Evolutionary conservation across 2,888 invertebrate genomes (phyloP), one percentile per base, ranked within the genome.

Genomic region (Andricus curvator): DNA sequence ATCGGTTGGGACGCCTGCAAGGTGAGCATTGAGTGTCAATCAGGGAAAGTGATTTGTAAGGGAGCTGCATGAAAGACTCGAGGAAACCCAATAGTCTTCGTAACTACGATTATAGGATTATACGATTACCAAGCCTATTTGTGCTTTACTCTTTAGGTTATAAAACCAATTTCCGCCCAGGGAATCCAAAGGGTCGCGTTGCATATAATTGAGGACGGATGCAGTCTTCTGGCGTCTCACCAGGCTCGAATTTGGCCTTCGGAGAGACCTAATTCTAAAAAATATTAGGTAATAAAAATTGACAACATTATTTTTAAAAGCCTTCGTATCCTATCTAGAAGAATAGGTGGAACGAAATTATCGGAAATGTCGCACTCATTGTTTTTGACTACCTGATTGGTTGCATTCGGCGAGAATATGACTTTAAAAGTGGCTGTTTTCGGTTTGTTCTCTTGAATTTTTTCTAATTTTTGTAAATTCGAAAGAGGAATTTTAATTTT

Each of bases 31-130:
- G 90, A 91, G 88, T 90, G 92, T 92, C 92, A 91, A 92, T 92
- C 92, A 91, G 91, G 86, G 90, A 91, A 90, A 91, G 89, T 92
- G 92, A 92, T 92, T 92, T 91, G 88, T 90, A 91, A 89, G 85
- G 85, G 83, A 84, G 82, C 77, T 66, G 78, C 76, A 29, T 77
- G 79, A 83, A 84, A 78, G 84, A 44, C 33, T 67, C 65, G 29
- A 74, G 66, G 84, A 82, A 83, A 85, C 82, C 82, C 80, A 82
- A 84, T 85, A 82, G 84, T 82, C 82, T 60, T 78, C 77, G 81
- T 81, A 84, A 83, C 83, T 85, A 83, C 80, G 84, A 86, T 86
- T 86, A 84, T 84, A 9, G 82, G 62, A 56, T 56, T 56, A 56
- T 56, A 56, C 56, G 62, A 62, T 62, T 62, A 62, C 70, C 29